Evolutionary conservation across 2,888 invertebrate species (phyloP), one percentile per base, ranked within the genome.

Genomic region (Sinohyriopsis cumingii): DNA sequence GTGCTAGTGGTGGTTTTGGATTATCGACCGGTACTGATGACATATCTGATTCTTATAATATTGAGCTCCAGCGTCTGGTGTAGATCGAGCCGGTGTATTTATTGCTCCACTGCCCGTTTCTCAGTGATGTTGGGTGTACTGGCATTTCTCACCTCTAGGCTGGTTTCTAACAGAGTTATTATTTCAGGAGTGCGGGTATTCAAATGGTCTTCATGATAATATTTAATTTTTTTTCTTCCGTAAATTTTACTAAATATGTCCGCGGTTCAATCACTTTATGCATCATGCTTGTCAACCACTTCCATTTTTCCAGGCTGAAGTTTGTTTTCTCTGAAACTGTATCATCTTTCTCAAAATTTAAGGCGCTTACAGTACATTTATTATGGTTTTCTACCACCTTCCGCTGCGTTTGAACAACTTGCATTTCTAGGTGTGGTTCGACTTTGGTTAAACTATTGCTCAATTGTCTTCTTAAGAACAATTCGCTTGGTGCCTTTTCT

Each of bases 381-480:
- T 68, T 56, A 61, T 68, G 68, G 63, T 28, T 6, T 6, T n/a
- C 22, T 28, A 18, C 54, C 68, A 68, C 56, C 33, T 57, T 5
- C 19, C 24, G 54, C 59, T 68, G 57, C 55, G 56, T 25, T 25
- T 63, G 22, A 12, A 33, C n/a, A 28, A 68, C 56, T n/a, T 55
- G 20, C 15, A n/a, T 24, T 33, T 68, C 61, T 20, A 55, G 53
- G 33, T 62, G 25, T 28, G 68, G 62, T 55, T 57, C 63, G 25
- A 57, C 22, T 53, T 62, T 0, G 5, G 22, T 2, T 24, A 59
- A 59, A 18, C 22, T 22, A 24, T 68, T 72, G 54, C 71, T 55
- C 18, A 76, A 54, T 54, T 68, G 68, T 60, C 72, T 56, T 22
- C 72, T 70, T 18, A 76, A 24, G 62, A 76, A 70, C 53, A 74